Evolutionary conservation across 2,113 vertebrate species (phyloP).

Genomic region (Barbus barbus): DNA sequence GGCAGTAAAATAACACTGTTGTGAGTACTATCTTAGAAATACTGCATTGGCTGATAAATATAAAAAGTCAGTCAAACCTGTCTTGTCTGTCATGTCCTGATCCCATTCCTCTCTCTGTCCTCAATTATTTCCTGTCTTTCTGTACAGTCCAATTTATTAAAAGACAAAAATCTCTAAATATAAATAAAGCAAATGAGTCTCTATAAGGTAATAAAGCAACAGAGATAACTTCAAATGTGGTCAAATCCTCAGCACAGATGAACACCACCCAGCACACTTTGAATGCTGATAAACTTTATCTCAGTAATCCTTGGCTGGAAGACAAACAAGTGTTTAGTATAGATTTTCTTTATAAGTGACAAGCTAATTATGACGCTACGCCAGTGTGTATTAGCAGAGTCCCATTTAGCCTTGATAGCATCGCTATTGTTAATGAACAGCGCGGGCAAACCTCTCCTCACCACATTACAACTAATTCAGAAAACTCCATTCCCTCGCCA

Average conservation of each 20-base stretch:
- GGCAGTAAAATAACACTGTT: not conserved
- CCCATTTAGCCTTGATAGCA: slow-evolving; percentile 65
- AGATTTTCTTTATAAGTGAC: slow-evolving; percentile 61
- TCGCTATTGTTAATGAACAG: slow-evolving; percentile 64
- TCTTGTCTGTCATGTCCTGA: not conserved
- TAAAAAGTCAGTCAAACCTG: not conserved
- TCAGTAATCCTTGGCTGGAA: slow-evolving; percentile 50
- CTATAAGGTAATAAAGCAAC: slow-evolving; percentile 7
- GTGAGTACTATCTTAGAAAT: not conserved
- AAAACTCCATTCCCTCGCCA: slow-evolving; percentile 41
- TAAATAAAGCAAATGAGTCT: slow-evolving; percentile 15
- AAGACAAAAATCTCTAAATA: not conserved
- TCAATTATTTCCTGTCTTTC: not conserved
- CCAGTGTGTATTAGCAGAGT: slow-evolving; percentile 63
- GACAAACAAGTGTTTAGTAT: slow-evolving; percentile 53
- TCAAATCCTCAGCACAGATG: not conserved
- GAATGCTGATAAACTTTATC: slow-evolving; percentile 45
- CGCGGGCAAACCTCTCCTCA: slow-evolving; percentile 54
- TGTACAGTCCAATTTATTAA: not conserved
- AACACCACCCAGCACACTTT: not conserved
- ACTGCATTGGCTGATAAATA: not conserved
- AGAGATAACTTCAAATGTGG: slow-evolving; percentile 2
- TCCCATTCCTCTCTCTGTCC: not conserved
- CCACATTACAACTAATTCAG: slow-evolving; percentile 57
- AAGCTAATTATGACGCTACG: slow-evolving; percentile 67